Conservation (phyloP, 2,797 vertebrate genomes). For the Vultur gryphus region DNA sequence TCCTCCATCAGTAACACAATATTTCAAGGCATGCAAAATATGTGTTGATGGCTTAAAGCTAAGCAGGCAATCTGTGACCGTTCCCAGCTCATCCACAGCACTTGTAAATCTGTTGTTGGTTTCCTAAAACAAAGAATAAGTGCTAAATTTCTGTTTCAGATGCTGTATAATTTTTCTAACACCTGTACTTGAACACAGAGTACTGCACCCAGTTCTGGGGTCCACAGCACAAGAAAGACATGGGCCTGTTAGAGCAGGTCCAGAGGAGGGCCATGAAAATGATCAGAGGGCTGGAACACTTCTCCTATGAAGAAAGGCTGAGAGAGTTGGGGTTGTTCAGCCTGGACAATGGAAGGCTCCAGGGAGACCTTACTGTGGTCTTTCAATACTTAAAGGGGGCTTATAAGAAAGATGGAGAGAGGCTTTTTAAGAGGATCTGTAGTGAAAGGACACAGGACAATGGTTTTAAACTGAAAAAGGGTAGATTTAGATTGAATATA, state of each 20-base stretch:
- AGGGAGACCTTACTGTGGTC: fast-evolving
- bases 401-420: neutral
- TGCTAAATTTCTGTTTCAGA: neutral
- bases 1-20: neutral
- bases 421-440: neutral
- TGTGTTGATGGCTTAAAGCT: neutral
- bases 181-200: neutral
- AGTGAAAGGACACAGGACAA: neutral
- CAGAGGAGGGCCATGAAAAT: neutral
- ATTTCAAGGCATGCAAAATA: neutral
- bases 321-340: neutral
- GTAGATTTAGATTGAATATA: neutral
- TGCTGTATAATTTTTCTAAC: neutral
- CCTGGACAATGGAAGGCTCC: fast-evolving
- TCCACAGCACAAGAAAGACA: neutral
- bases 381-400: neutral
- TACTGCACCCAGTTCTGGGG: neutral
- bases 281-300: neutral
- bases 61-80: neutral
- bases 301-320: neutral
- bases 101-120: neutral
- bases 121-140: neutral
- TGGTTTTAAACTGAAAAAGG: neutral
- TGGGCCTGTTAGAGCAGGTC: neutral
- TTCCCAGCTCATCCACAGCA: neutral